Conservation (phyloP, 2,113 vertebrate species). For the Chamaetylas fuelleborni region DNA sequence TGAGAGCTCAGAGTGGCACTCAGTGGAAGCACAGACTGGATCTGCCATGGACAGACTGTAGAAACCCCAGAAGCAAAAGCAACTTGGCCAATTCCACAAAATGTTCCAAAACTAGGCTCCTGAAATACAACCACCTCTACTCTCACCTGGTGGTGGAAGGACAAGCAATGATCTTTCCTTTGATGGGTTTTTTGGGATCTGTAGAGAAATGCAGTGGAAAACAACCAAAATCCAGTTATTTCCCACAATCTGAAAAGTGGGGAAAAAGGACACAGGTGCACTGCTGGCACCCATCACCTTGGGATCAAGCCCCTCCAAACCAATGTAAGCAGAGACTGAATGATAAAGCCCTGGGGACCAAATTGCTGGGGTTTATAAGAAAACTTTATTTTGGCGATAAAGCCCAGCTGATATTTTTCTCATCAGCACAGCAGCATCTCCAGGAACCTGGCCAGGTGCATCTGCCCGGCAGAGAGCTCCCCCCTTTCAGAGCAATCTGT, state of each 20-base stretch:
- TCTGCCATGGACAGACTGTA: background rate
- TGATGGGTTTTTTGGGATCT: constrained; percentile 92
- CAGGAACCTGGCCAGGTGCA: constrained; percentile 90
- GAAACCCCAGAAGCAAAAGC: background rate
- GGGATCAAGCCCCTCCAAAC: background rate
- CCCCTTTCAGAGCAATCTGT: background rate
- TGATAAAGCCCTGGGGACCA: background rate
- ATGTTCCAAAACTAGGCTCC: background rate
- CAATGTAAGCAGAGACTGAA: background rate
- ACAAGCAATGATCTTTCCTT: constrained; percentile 88
- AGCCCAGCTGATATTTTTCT: constrained; percentile 67
- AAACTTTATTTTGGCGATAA: background rate
- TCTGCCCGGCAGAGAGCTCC: constrained; percentile 88
- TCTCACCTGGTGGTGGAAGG: constrained; percentile 91
- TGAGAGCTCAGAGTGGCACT: background rate
- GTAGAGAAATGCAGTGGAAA: constrained; percentile 83
- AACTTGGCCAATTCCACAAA: background rate
- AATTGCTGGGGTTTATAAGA: background rate
- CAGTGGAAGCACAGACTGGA: no score
- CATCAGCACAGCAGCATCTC: constrained; percentile 91
- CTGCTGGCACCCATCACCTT: background rate
- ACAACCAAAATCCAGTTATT: background rate
- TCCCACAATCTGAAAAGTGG: background rate
- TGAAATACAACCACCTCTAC: background rate
- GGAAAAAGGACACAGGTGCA: background rate